Conservation (phyloP, 2,797 vertebrate genomes). For the Myoxocephalus aenaeus region DNA sequence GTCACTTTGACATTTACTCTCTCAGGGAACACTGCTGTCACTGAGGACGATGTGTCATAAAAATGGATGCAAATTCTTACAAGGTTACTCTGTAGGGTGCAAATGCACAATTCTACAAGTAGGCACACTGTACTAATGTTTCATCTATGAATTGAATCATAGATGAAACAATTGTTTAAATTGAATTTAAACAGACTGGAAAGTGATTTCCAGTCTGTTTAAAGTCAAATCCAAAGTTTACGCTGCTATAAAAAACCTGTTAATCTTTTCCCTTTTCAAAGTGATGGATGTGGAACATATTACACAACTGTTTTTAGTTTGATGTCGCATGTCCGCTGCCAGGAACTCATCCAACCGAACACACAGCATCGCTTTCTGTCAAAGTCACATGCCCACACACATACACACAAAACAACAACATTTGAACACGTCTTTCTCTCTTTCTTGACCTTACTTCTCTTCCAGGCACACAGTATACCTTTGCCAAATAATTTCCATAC, state of each 20-base stretch:
- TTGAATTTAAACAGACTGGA: no score
- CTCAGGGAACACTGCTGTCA: constrained; percentile 66
- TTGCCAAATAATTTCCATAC: background rate
- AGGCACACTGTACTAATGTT: background rate
- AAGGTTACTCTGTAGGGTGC: constrained; percentile 18
- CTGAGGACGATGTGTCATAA: constrained; percentile 64
- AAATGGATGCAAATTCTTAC: constrained; percentile 53
- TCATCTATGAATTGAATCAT: background rate
- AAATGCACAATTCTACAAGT: background rate
- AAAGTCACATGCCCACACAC: constrained; percentile 6
- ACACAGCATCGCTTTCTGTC: constrained; percentile 13
- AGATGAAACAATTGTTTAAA: no score
- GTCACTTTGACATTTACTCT: constrained; percentile 79
- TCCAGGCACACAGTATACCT: background rate
- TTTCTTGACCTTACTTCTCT: background rate
- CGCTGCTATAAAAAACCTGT: background rate
- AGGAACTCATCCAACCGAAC: constrained; percentile 26
- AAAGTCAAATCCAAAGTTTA: background rate
- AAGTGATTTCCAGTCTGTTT: background rate
- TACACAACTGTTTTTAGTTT: constrained; percentile 21
- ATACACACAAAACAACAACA: background rate
- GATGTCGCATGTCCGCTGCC: constrained; percentile 11
- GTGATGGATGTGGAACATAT: constrained; percentile 42
- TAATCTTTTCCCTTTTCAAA: constrained; percentile 31
- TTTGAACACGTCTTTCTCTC: background rate